Base-by-base conservation (phyloP, 2,113 vertebrate species). In the Vimba vimba region DNA sequence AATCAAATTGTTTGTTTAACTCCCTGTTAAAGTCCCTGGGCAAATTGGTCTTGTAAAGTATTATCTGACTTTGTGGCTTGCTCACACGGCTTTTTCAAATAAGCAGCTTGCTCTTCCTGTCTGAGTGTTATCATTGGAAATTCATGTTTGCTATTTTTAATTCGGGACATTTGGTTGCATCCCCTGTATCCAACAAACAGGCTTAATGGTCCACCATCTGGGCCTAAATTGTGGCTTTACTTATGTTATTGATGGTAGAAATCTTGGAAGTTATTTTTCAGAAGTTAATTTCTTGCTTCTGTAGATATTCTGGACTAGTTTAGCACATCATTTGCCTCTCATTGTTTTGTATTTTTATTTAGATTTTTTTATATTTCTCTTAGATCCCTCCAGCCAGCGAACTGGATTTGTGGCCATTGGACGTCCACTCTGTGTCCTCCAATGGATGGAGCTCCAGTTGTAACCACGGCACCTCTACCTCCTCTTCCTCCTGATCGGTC, bases 381-480 rank as follows among this genome's bases (percentile, higher is more conserved):
- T 39, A 45, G 55, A n/a, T 36, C n/a, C 15, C 23, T 36, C n/a
- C 30, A 33, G 17, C 52, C 17, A 55, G 52, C n/a, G 15, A 75
- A 59, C 62, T 79, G 60, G 33, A 69, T 45, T 66, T 71, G 19
- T 68, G 52, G 19, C 30, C 71, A 57, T 57, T 75, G 9, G 77
- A 52, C 30, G 17, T 74, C 66, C 23, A 79, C 21, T 6, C 1
- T 2, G 11, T 30, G 13, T 76, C 45, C 73, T 50, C 83, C 86
- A 87, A 94, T 94, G 93, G 92, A 93, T 87, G 90, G 82, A 47
- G 50, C 86, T 73, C 60, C 87, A 79, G 71, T 91, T 83, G 50
- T 90, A 74, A 85, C 25, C 60, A 62, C 11, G 59, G 86, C 91
- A 52, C 81, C 19, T 39, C 77, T 64, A 13, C 33, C 87, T 83